Conservation (phyloP, 2,888 invertebrate genomes). For the Bembecia ichneumoniformis region DNA sequence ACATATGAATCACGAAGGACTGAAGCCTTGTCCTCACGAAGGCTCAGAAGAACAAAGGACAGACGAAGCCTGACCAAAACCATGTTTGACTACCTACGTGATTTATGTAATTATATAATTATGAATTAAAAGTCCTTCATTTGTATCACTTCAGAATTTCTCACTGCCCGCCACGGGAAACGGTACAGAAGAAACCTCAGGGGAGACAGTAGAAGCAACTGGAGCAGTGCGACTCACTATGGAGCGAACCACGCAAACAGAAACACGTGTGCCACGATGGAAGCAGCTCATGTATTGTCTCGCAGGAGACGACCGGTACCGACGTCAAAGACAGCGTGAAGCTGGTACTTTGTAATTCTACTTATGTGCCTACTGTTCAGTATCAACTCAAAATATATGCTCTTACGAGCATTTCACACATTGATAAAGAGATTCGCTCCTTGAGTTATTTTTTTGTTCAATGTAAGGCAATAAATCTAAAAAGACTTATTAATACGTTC, state of each 20-base stretch:
- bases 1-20: too few relatives aligned
- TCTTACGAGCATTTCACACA: too few relatives aligned
- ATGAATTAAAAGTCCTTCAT: too few relatives aligned
- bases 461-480: too few relatives aligned
- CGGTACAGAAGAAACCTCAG: slow-evolving; percentile 14
- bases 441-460: too few relatives aligned
- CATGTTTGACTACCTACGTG: too few relatives aligned
- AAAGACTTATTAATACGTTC: too few relatives aligned
- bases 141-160: slow-evolving; percentile 32
- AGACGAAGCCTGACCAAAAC: too few relatives aligned
- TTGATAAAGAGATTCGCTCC: too few relatives aligned
- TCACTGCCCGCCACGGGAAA: slow-evolving; percentile 38
- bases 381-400: background rate
- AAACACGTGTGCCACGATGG: slow-evolving; percentile 81
- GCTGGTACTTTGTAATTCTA: slow-evolving; percentile 54
- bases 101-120: too few relatives aligned
- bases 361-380: background rate
- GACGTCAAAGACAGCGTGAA: slow-evolving; percentile 80
- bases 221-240: slow-evolving; percentile 74
- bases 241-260: slow-evolving; percentile 89
- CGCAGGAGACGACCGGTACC: slow-evolving; percentile 82
- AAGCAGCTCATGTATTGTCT: slow-evolving; percentile 86
- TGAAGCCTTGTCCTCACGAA: too few relatives aligned
- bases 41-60: too few relatives aligned
- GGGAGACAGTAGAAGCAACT: slow-evolving; percentile 16